Base-by-base conservation (phyloP, 2,888 invertebrate genomes). In the Plutella xylostella region DNA sequence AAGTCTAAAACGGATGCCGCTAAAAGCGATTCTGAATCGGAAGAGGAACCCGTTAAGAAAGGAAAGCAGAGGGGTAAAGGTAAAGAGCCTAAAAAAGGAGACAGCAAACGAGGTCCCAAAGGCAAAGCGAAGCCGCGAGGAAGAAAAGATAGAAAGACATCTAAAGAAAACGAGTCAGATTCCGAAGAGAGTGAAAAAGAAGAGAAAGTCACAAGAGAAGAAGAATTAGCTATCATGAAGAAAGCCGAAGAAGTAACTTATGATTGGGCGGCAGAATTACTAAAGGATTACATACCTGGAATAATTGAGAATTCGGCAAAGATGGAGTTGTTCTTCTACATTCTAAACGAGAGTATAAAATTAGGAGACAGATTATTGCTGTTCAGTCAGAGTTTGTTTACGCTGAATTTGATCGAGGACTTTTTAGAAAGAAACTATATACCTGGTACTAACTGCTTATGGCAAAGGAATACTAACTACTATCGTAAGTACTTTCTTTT, bases 341-440 rank as follows among this genome's bases (percentile, higher is more conserved):
- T 99, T 51, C 84, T 99, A 41, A 91, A 94, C 54, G 94, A 97
- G 71, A 93, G 96, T 52, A 89, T 98, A 44, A 86, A 87, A 48
- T 72, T 92, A 49, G 96, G 95, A 1, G 98, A 99, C 75, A 90
- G 98, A 50, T 86, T 98, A 47, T 84, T 99, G 45, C 89, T 98
- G 3, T 99, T 99, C 72, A 97, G 97, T 59, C 98, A 98, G 72
- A 97, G 97, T 60, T 86, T 99, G 47, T 92, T 97, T 56, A 98
- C 98, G 1, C 79, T 99, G 53, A 95, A 97, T 85, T 87, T 97
- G 48, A 93, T 99, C 50, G 98, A 99, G 84, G 93, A 95, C 65
- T 96, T 96, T 70, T 85, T 98, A 51, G 92, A 92, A 62, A 88
- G 87, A 61, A 90, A 89, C 58, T 80, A 74, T 51, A 87, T 90